Evolutionary conservation across 2,797 vertebrate genomes (phyloP).

Genomic region (Hypotaenidia okinawae): DNA sequence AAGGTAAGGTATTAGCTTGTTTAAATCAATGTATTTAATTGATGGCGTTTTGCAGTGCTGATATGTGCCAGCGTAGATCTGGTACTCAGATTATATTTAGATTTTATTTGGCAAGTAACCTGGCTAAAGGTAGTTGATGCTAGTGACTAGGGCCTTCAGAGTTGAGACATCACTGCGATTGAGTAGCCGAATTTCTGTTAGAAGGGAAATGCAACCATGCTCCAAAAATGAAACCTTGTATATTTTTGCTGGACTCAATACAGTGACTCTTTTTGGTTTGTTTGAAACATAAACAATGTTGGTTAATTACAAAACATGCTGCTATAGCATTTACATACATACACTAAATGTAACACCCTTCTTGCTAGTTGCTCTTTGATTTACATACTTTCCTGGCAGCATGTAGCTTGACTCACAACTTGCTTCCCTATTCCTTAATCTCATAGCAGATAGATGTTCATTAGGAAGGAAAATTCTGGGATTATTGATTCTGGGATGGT

Average conservation of each 20-base stretch:
- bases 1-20: neutral
- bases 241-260: neutral
- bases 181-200: neutral
- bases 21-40: neutral
- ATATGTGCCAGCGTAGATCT: neutral
- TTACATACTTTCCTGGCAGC: neutral
- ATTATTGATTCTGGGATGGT: neutral
- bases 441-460: neutral
- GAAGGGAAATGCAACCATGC: neutral
- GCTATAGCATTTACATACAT: neutral
- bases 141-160: neutral
- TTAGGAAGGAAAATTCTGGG: neutral
- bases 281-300: neutral
- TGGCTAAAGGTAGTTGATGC: neutral
- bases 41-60: neutral
- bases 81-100: slow-evolving; percentile 2
- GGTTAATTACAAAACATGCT: neutral
- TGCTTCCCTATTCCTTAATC: neutral
- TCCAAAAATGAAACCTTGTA: neutral
- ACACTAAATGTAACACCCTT: neutral
- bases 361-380: neutral
- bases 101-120: neutral
- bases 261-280: neutral
- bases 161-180: neutral
- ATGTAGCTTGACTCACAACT: neutral